Evolutionary conservation across 2,113 vertebrate species (phyloP).

Genomic region (Coptodon rendalli): DNA sequence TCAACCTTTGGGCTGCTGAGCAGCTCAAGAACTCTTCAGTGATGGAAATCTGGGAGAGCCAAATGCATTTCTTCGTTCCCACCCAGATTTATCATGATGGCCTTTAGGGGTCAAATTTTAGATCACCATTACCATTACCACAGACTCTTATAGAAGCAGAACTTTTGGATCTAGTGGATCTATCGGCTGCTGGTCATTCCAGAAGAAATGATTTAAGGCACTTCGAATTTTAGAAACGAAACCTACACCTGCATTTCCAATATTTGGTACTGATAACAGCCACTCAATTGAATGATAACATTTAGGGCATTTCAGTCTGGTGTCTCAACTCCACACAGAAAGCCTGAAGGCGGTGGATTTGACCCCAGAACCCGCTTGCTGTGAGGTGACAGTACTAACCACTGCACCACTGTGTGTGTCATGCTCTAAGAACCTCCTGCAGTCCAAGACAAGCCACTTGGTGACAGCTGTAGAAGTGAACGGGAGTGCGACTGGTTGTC

Average conservation of each 20-base stretch:
- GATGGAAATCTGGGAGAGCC: neutral
- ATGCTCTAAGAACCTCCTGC: too few relatives aligned
- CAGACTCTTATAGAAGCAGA: neutral
- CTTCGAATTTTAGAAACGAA: neutral
- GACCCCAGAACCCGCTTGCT: neutral
- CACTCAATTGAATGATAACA: neutral
- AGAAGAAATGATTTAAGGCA: neutral
- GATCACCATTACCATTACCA: neutral
- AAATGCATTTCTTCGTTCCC: neutral
- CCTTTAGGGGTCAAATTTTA: neutral
- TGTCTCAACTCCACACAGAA: neutral
- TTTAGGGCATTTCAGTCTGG: neutral
- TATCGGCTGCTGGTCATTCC: neutral
- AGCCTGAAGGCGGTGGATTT: neutral
- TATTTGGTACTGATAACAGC: neutral
- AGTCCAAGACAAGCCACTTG: rapidly evolving
- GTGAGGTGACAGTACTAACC: neutral
- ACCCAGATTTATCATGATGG: neutral
- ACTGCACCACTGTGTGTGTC: neutral
- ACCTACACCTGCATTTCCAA: neutral
- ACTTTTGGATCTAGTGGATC: neutral
- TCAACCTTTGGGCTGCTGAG: neutral
- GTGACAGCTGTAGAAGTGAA: neutral
- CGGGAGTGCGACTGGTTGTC: neutral
- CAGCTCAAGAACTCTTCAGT: neutral